phyloP scores from a whole-genome alignment of 2,888 invertebrate species.

The Balanococcus diminutus region DNA sequence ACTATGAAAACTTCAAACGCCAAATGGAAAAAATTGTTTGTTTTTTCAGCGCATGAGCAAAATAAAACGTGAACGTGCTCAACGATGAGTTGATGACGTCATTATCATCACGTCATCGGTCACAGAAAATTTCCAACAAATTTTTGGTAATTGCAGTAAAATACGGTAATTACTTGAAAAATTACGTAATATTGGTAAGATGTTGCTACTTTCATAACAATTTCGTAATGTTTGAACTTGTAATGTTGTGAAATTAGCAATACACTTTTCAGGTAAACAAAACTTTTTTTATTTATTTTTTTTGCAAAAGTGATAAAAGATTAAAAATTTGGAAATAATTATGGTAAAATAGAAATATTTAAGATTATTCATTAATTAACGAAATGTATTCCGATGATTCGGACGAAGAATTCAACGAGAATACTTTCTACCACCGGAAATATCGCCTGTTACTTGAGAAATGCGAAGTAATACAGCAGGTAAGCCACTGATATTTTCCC shows the following conservation, averaged over 20 bases:
- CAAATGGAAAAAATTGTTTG: slow-evolving; percentile 6
- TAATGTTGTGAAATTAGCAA: neutral
- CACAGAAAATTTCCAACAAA: neutral
- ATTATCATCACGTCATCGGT: neutral
- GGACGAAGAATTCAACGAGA: slow-evolving; percentile 69
- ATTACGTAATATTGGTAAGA: neutral
- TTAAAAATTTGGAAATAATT: neutral
- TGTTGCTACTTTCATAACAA: neutral
- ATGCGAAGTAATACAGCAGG: slow-evolving; percentile 75
- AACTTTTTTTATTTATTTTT: neutral
- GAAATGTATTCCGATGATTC: slow-evolving; percentile 66
- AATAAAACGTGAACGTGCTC: neutral
- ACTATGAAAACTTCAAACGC: neutral
- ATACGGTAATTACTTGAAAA: neutral
- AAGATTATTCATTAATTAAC: neutral
- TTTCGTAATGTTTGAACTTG: neutral
- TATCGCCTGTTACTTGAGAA: slow-evolving; percentile 75
- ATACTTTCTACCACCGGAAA: slow-evolving; percentile 75
- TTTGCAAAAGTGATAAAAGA: neutral
- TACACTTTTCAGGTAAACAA: neutral
- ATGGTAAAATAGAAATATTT: neutral
- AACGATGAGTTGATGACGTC: neutral
- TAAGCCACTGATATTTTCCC: slow-evolving; percentile 57
- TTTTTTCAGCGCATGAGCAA: neutral
- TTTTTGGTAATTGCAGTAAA: neutral